Conservation (phyloP, 2,113 vertebrate species). For the Agelaius phoeniceus region DNA sequence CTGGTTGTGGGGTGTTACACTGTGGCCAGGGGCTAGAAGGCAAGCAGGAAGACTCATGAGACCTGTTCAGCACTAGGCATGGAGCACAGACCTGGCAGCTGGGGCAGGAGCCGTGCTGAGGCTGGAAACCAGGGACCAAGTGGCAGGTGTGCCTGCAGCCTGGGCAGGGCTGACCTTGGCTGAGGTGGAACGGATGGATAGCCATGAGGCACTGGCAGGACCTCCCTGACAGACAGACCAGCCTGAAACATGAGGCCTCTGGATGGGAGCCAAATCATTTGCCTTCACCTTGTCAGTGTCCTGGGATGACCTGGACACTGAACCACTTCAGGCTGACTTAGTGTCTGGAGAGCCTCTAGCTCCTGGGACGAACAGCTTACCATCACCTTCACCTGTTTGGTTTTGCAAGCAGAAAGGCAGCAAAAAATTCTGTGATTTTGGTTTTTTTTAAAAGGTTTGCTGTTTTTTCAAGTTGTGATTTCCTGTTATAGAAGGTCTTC, state of each 20-base stretch:
- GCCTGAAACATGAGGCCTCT: not conserved
- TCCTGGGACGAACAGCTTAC: not conserved
- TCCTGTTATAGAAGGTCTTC: not conserved
- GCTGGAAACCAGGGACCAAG: not conserved
- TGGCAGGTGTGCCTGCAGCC: not conserved
- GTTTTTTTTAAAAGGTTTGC: not conserved
- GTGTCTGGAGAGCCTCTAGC: not conserved
- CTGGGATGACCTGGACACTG: constrained; percentile 29
- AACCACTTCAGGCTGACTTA: not conserved
- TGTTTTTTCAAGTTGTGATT: not conserved
- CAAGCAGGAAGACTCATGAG: not conserved
- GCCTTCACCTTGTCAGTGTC: not conserved
- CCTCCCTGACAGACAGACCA: not conserved
- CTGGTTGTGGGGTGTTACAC: not conserved
- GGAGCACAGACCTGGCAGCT: not conserved
- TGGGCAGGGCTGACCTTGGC: not conserved
- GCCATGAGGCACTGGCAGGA: not conserved
- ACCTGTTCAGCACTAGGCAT: not conserved
- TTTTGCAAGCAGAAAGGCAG: not conserved
- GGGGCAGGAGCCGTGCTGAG: not conserved
- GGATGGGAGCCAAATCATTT: not conserved
- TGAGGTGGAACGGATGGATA: not conserved
- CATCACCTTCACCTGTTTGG: not conserved
- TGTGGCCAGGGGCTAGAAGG: not conserved
- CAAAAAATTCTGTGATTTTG: not conserved